A percentile compares a stretch with the other conserved stretches of the same genome.
Evolutionary conservation across 2,797 vertebrate species (phyloP).

Genomic region (Phoebastria nigripes): DNA sequence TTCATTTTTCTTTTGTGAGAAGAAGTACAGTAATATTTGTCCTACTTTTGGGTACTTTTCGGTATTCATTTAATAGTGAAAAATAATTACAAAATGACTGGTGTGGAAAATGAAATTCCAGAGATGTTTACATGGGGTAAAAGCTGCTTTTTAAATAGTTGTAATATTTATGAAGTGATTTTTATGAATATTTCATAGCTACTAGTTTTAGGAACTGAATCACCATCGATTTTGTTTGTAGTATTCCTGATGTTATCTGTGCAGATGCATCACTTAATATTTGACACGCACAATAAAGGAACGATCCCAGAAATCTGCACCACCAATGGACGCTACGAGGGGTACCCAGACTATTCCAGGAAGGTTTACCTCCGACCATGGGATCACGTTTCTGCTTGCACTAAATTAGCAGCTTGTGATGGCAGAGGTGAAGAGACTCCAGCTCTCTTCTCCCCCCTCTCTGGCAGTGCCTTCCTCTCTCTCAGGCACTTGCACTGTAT

Average conservation of each 20-base stretch:
- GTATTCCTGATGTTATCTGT: not conserved
- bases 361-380: not conserved
- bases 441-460: not conserved
- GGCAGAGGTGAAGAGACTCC: not conserved
- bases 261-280: not conserved
- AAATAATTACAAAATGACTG: not conserved
- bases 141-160: not conserved
- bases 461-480: not conserved
- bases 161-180: not conserved
- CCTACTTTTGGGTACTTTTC: slow-evolving; percentile 1
- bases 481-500: fast-evolving
- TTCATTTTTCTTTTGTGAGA: not conserved
- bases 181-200: not conserved
- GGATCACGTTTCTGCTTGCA: not conserved
- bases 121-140: not conserved
- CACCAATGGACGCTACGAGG: fast-evolving
- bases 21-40: not conserved
- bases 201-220: not conserved
- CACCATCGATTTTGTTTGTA: not conserved
- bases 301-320: not conserved
- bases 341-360: not conserved
- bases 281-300: not conserved
- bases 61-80: not conserved
- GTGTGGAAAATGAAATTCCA: not conserved
- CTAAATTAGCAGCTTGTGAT: not conserved